Percentiles rank a stretch among this genome's conserved stretches.
Conservation (phyloP, 2,888 invertebrate genomes). For the Acanthosepion lycidas region DNA sequence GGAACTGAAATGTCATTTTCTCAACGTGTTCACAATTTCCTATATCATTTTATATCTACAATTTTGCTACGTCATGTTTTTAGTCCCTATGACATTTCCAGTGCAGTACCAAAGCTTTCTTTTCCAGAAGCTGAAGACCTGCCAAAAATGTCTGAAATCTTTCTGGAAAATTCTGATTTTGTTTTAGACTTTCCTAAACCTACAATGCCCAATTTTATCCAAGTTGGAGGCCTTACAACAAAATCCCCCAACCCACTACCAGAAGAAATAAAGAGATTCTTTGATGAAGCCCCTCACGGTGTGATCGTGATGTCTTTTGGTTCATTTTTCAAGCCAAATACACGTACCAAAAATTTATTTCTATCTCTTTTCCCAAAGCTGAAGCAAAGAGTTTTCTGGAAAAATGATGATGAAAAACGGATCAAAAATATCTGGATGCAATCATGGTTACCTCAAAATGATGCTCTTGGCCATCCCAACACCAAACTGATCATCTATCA, state of each 20-base stretch:
- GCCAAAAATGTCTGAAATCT: constrained; percentile 50
- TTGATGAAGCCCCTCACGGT: constrained; percentile 53
- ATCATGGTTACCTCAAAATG: constrained; percentile 60
- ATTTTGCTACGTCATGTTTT: background rate
- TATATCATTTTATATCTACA: background rate
- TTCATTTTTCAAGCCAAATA: constrained; percentile 42
- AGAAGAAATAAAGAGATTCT: constrained; percentile 53
- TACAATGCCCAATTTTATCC: constrained; percentile 55
- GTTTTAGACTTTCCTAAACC: constrained; percentile 56
- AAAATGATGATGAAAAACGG: constrained; percentile 50
- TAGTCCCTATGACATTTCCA: background rate
- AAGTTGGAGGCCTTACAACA: constrained; percentile 57
- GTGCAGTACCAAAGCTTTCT: background rate
- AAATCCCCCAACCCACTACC: constrained; percentile 53
- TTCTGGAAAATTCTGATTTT: constrained; percentile 55
- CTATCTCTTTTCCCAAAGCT: constrained; percentile 48
- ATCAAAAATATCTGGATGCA: constrained; percentile 52
- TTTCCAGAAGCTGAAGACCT: constrained; percentile 45
- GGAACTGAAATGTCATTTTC: constrained; percentile 46
- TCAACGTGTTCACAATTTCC: constrained; percentile 43
- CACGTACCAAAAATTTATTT: constrained; percentile 49
- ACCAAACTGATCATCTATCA: constrained; percentile 59
- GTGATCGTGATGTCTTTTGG: constrained; percentile 60
- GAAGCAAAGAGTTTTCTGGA: constrained; percentile 51
- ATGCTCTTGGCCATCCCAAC: constrained; percentile 56